A percentile compares a stretch with the other conserved stretches of the same genome.
These are phyloP conservation scores for Callyntrura sp. DNA, from an alignment of 2,888 invertebrate species.

Conservation along the genomic window DNA sequence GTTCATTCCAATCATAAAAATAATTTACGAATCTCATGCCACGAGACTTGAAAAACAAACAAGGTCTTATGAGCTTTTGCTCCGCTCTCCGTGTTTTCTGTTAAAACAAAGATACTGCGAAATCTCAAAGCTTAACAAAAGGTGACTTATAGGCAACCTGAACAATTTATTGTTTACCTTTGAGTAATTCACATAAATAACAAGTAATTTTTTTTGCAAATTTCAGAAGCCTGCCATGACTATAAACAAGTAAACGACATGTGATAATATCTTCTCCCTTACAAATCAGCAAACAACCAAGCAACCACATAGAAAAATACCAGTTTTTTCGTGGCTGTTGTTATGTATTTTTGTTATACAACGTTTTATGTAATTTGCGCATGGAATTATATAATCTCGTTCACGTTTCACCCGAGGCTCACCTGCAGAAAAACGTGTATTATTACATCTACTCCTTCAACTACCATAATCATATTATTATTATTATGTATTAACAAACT, in stretches of 20 bases:
- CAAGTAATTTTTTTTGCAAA: background rate
- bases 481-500: conserved; percentile 60
- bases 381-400: conserved; percentile 8
- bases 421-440: background rate
- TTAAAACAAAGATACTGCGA: no score
- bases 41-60: no score
- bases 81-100: no score
- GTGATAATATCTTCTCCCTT: background rate
- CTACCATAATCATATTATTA: conserved; percentile 11
- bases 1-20: background rate
- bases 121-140: no score
- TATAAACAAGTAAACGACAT: background rate
- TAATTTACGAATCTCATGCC: background rate
- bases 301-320: no score
- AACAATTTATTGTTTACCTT: conserved; percentile 16
- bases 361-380: background rate
- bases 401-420: conserved; percentile 11
- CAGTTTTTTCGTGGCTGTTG: background rate
- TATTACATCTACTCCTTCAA: no score
- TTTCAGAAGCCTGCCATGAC: conserved; percentile 22
- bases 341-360: no score
- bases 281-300: background rate
- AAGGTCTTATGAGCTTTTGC: no score
- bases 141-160: background rate
- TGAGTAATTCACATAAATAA: conserved; percentile 16